Evolutionary conservation across 2,888 invertebrate species (phyloP).

Genomic region (Scaptomyza parva): DNA sequence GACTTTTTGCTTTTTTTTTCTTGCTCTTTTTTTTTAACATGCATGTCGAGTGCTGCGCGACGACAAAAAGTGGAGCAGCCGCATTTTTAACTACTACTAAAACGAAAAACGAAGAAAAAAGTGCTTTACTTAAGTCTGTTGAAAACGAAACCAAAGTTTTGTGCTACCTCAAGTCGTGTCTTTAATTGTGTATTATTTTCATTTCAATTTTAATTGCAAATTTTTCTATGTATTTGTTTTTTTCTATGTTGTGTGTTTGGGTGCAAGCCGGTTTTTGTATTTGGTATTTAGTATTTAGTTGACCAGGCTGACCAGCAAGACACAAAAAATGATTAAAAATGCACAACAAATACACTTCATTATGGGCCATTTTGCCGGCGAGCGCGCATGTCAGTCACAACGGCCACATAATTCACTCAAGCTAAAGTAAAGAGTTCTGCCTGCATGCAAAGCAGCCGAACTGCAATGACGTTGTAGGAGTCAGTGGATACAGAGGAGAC

Average conservation of each 20-base stretch:
- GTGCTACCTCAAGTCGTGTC: slow-evolving; percentile 40
- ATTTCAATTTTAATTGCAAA: slow-evolving; percentile 79
- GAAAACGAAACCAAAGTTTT: slow-evolving; percentile 44
- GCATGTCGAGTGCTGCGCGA: slow-evolving; percentile 53
- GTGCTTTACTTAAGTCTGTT: slow-evolving; percentile 18
- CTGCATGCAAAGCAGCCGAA: slow-evolving; percentile 66
- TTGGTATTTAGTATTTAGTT: neutral
- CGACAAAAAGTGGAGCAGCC: slow-evolving; percentile 59
- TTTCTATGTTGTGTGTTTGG: slow-evolving; percentile 22
- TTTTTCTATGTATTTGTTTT: too few species aligned
- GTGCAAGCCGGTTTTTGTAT: slow-evolving; percentile 29
- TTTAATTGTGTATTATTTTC: slow-evolving; percentile 75
- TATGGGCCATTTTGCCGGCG: slow-evolving; percentile 75
- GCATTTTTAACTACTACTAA: slow-evolving; percentile 53
- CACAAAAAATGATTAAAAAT: slow-evolving; percentile 66
- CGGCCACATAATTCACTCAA: slow-evolving; percentile 73
- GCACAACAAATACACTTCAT: slow-evolving; percentile 77
- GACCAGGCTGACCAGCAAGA: slow-evolving; percentile 8
- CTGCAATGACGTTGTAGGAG: slow-evolving; percentile 41
- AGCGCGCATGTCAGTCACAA: slow-evolving; percentile 64
- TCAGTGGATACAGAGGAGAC: slow-evolving; percentile 2
- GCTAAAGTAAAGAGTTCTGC: slow-evolving; percentile 14
- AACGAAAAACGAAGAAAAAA: slow-evolving; percentile 34
- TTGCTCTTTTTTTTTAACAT: slow-evolving; percentile 44
- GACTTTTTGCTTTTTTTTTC: slow-evolving; percentile 1